Conservation (phyloP, 2,113 vertebrate genomes). For the Syngnathus typhle region DNA sequence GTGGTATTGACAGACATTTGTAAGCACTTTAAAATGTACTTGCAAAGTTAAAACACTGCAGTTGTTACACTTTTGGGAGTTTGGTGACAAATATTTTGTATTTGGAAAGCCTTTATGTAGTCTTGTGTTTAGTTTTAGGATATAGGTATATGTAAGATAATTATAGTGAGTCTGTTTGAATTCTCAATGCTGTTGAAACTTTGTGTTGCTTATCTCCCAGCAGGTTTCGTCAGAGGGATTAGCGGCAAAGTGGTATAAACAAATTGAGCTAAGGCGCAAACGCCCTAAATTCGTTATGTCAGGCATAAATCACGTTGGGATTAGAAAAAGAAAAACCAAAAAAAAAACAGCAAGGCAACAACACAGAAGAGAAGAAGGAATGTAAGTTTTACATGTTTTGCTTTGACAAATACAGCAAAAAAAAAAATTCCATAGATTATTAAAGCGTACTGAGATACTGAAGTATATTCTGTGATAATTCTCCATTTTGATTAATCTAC, state of each 20-base stretch:
- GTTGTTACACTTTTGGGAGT: constrained; percentile 1
- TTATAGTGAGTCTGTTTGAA: neutral
- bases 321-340: neutral
- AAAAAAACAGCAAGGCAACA: too few species aligned
- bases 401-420: too few species aligned
- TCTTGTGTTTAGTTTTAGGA: too few species aligned
- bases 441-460: too few species aligned
- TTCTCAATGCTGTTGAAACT: neutral
- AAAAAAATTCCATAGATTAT: too few species aligned
- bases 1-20: neutral
- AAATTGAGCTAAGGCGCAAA: constrained; percentile 21
- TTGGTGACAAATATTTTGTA: neutral
- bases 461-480: too few species aligned
- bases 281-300: constrained; percentile 16
- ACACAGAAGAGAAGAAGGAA: too few species aligned
- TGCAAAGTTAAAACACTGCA: neutral
- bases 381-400: too few species aligned
- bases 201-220: constrained; percentile 25
- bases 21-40: neutral
- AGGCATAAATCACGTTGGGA: constrained; percentile 10
- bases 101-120: too few species aligned
- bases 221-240: constrained; percentile 23
- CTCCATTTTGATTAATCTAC: too few species aligned
- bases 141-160: neutral
- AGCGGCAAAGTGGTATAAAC: constrained; percentile 24